A percentile compares a stretch with the other conserved stretches of the same genome.
phyloP scores from a whole-genome alignment of 2,888 invertebrate species.

The Leptinotarsa peninsularis region DNA sequence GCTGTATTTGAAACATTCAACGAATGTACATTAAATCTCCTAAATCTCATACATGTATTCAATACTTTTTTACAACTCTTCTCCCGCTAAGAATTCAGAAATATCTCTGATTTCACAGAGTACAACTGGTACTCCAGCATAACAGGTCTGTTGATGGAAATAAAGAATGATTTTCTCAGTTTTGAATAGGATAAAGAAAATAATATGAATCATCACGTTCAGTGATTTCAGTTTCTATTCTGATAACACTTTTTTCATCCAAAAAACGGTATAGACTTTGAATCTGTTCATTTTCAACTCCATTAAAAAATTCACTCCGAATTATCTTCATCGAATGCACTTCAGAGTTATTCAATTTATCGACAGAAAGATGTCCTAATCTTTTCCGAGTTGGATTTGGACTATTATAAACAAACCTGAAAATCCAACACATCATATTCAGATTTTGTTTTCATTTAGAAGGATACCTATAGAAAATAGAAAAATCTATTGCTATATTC shows the following conservation, averaged over 20 bases:
- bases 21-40: not conserved
- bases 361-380: not conserved
- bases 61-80: not conserved
- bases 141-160: too few relatives aligned
- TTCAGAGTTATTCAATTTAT: not conserved
- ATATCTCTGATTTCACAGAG: not conserved
- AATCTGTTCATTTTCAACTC: not conserved
- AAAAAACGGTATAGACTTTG: not conserved
- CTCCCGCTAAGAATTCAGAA: not conserved
- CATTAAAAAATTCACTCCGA: not conserved
- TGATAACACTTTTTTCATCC: not conserved
- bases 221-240: not conserved
- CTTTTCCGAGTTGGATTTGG: not conserved
- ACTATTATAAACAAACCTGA: not conserved
- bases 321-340: not conserved
- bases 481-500: not conserved
- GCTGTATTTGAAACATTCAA: not conserved
- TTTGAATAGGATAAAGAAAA: not conserved
- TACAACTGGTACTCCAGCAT: too few relatives aligned
- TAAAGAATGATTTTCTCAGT: too few relatives aligned
- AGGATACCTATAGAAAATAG: not conserved
- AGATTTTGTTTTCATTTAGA: not conserved
- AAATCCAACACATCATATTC: not conserved
- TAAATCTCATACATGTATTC: not conserved
- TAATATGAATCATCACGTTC: not conserved